Conservation (phyloP, 2,797 vertebrate species). For the Cyprinodon diabolis region DNA sequence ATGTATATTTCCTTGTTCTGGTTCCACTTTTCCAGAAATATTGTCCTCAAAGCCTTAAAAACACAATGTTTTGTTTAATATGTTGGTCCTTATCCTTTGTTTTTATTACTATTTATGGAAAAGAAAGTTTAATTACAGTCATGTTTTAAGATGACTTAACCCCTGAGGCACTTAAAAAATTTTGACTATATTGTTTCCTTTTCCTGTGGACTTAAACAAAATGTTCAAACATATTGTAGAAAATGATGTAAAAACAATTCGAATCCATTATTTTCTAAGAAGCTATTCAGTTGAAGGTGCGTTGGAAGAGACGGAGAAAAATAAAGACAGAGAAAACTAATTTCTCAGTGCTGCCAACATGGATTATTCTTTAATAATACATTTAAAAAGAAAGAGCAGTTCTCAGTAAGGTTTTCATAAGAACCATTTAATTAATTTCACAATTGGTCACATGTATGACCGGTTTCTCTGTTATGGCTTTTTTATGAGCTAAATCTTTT, state of each 20-base stretch:
- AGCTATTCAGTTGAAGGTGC: constrained; percentile 42
- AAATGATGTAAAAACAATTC: neutral
- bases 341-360: constrained; percentile 47
- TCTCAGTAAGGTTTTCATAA: neutral
- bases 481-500: neutral
- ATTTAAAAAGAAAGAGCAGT: constrained; percentile 1
- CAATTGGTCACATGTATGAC: constrained; percentile 4
- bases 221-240: neutral
- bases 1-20: constrained; percentile 31
- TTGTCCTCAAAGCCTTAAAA: neutral
- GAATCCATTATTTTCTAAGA: constrained; percentile 27
- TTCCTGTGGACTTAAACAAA: neutral
- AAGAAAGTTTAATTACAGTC: neutral
- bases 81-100: constrained; percentile 1
- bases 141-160: neutral
- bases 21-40: constrained; percentile 14
- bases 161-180: neutral
- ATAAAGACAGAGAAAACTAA: constrained; percentile 63
- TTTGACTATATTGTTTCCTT: neutral
- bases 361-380: constrained; percentile 29
- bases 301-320: constrained; percentile 52
- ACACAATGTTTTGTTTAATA: neutral
- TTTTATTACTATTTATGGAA: neutral
- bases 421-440: constrained; percentile 2
- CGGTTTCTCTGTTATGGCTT: constrained; percentile 1